A percentile compares a stretch with the other conserved stretches of the same genome.
Evolutionary conservation across 1,140 invertebrate genomes (phyloP).

Genomic region (Habropoda laboriosa): DNA sequence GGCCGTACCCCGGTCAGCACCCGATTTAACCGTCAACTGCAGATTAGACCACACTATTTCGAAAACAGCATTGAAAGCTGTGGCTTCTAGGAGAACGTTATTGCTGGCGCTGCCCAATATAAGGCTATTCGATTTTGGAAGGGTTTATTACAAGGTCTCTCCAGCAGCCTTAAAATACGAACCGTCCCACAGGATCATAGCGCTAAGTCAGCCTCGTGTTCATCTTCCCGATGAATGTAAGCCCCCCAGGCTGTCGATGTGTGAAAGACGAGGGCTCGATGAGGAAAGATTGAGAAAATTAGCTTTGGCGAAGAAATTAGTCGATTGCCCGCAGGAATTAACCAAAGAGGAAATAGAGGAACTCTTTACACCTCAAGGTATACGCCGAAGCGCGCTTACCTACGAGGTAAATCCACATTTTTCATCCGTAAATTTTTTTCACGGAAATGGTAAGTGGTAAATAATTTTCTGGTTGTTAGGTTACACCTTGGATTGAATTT

Average conservation of each 20-base stretch:
- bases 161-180: slow-evolving; percentile 56
- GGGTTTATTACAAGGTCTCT: slow-evolving; percentile 45
- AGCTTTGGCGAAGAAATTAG: slow-evolving; percentile 45
- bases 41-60: slow-evolving; percentile 1
- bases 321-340: slow-evolving; percentile 45
- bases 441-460: neutral
- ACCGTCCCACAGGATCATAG: slow-evolving; percentile 35
- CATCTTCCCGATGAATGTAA: slow-evolving; percentile 9
- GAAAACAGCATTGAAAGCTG: slow-evolving; percentile 51
- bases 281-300: slow-evolving; percentile 24
- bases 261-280: neutral
- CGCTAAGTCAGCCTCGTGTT: slow-evolving; percentile 46
- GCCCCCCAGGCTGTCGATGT: neutral
- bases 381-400: slow-evolving; percentile 42
- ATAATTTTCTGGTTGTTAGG: slow-evolving; percentile 14
- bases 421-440: no score
- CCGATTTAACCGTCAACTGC: slow-evolving; percentile 19
- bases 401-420: slow-evolving; percentile 40
- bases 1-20: slow-evolving; percentile 8
- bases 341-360: slow-evolving; percentile 45
- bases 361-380: slow-evolving; percentile 53
- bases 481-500: slow-evolving; percentile 59
- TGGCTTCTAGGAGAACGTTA: slow-evolving; percentile 44
- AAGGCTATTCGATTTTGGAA: slow-evolving; percentile 7
- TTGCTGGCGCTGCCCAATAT: slow-evolving; percentile 42